Conservation (phyloP, 2,797 vertebrate genomes). For the Gallinago nigripennis region DNA sequence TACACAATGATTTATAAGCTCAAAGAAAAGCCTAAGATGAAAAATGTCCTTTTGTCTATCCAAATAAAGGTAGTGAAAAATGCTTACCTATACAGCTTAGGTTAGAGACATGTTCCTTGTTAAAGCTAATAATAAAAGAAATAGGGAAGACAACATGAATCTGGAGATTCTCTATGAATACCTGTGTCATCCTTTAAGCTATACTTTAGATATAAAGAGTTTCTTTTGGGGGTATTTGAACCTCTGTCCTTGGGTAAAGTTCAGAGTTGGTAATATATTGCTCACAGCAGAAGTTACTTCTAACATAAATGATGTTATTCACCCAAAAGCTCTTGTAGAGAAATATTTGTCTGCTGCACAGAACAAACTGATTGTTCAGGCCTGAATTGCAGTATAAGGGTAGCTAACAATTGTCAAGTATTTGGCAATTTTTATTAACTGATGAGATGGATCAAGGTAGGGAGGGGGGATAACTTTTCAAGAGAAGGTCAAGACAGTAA, state of each 20-base stretch:
- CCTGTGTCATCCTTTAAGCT: background rate
- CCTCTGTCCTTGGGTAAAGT: background rate
- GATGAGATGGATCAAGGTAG: background rate
- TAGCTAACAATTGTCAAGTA: background rate
- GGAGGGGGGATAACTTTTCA: background rate
- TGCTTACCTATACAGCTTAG: background rate
- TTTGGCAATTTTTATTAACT: background rate
- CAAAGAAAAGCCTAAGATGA: background rate
- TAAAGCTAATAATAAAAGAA: background rate
- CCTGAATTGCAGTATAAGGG: background rate
- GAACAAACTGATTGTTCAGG: background rate
- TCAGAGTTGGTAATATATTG: background rate
- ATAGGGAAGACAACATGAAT: background rate
- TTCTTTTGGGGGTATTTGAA: background rate
- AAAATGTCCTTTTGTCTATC: background rate
- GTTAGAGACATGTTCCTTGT: background rate
- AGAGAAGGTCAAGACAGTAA: background rate
- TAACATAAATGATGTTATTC: background rate
- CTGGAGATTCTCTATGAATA: background rate
- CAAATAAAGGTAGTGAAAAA: background rate
- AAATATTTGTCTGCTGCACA: background rate
- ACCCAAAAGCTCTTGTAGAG: background rate
- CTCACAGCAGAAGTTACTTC: background rate
- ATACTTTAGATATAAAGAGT: background rate
- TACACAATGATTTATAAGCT: background rate